These are phyloP conservation scores for Strigamia crassipes DNA, from an alignment of 2,888 invertebrate genomes.

Conservation along the genomic window DNA sequence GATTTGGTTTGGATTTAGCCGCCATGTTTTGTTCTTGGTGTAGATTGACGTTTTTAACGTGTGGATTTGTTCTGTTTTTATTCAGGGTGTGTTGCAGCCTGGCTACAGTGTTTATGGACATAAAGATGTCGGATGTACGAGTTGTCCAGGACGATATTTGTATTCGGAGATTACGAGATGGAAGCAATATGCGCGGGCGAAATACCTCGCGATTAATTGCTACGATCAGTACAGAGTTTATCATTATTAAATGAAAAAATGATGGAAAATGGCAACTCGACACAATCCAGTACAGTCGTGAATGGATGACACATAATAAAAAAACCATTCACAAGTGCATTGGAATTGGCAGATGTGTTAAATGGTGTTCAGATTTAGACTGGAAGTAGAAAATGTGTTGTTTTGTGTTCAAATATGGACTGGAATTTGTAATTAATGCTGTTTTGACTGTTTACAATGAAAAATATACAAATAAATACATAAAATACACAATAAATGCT, in stretches of 20 bases:
- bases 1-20: too few species aligned
- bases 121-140: neutral
- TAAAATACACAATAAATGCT: too few species aligned
- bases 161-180: neutral
- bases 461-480: too few species aligned
- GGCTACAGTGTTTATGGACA: constrained; percentile 24
- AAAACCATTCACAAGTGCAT: too few species aligned
- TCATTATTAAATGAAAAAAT: neutral
- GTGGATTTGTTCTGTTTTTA: neutral
- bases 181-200: neutral
- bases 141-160: neutral
- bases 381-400: too few species aligned
- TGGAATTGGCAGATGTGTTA: too few species aligned
- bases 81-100: neutral
- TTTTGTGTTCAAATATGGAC: too few species aligned
- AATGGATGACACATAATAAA: too few species aligned
- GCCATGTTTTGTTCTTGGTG: too few species aligned
- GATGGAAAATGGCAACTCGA: neutral
- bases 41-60: neutral
- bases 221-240: neutral
- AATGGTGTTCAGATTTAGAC: too few species aligned
- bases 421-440: too few species aligned
- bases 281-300: neutral
- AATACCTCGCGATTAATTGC: neutral
- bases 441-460: too few species aligned